Evolutionary conservation across 1,140 invertebrate species (phyloP).

Genomic region (Scaptomyza hsui): DNA sequence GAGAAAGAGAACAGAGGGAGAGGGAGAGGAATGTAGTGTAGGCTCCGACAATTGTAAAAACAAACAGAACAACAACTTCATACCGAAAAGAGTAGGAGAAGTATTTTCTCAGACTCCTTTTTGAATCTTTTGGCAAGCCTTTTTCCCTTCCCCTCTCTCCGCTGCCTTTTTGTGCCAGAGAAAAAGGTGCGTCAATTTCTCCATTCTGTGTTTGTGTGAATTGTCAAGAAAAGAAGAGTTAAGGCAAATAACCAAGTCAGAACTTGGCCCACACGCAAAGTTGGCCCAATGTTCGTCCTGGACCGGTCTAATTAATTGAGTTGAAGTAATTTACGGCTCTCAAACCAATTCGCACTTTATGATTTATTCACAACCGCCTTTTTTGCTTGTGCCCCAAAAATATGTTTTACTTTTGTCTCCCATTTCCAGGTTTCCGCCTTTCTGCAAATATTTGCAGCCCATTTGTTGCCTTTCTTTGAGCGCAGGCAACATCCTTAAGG

Average conservation of each 20-base stretch:
- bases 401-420: slow-evolving; percentile 24
- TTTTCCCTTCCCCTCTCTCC: slow-evolving; percentile 8
- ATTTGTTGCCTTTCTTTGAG: slow-evolving; percentile 25
- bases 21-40: background rate
- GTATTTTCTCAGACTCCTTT: slow-evolving; percentile 12
- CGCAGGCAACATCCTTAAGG: slow-evolving; percentile 35
- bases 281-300: background rate
- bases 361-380: slow-evolving; percentile 41
- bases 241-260: slow-evolving; percentile 48
- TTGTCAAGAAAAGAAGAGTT: slow-evolving; percentile 63
- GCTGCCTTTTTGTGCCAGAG: slow-evolving; percentile 23
- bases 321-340: slow-evolving; percentile 66
- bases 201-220: slow-evolving; percentile 57
- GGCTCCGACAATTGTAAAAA: slow-evolving; percentile 49
- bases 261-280: slow-evolving; percentile 23
- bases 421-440: slow-evolving; percentile 21
- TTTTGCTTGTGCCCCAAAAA: slow-evolving; percentile 22
- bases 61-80: slow-evolving; percentile 49
- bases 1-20: background rate
- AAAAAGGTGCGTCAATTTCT: slow-evolving; percentile 41
- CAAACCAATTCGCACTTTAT: slow-evolving; percentile 33
- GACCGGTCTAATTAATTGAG: slow-evolving; percentile 71
- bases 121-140: slow-evolving; percentile 55
- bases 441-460: slow-evolving; percentile 63
- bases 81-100: slow-evolving; percentile 1